phyloP scores from a whole-genome alignment of 2,888 invertebrate genomes.

The Torymus tubicola region DNA sequence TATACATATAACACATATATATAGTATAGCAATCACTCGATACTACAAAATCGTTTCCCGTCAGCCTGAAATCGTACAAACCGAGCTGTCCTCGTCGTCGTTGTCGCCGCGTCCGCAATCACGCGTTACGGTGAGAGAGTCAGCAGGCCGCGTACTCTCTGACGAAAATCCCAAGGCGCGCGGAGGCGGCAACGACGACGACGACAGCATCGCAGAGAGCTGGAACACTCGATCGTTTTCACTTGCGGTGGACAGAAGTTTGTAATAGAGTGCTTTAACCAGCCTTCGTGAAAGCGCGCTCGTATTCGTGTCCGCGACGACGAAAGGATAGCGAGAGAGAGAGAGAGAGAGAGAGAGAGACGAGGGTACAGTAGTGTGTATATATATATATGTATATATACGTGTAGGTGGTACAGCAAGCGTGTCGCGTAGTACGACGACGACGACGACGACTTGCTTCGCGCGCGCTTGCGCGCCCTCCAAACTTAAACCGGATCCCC shows the following conservation, averaged over 20 bases:
- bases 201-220: neutral
- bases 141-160: too few species aligned
- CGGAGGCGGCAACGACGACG: neutral
- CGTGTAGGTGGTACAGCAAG: neutral
- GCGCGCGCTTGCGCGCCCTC: conserved; percentile 9
- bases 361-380: neutral
- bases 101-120: too few species aligned
- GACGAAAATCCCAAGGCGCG: conserved; percentile 41
- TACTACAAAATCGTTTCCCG: too few species aligned
- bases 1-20: too few species aligned
- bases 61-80: too few species aligned
- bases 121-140: too few species aligned
- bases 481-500: conserved; percentile 47
- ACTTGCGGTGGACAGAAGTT: conserved; percentile 54
- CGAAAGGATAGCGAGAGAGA: too few species aligned
- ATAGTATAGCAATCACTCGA: too few species aligned
- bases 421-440: neutral
- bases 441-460: conserved; percentile 2
- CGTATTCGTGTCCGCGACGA: too few species aligned
- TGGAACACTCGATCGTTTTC: conserved; percentile 55
- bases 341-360: neutral
- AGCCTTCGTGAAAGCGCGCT: neutral
- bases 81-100: too few species aligned
- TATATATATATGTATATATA: neutral
- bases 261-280: conserved; percentile 46